A percentile compares a stretch with the other conserved stretches of the same genome.
phyloP scores from a whole-genome alignment of 2,797 vertebrate species.

The Amphiprion clarkii region DNA sequence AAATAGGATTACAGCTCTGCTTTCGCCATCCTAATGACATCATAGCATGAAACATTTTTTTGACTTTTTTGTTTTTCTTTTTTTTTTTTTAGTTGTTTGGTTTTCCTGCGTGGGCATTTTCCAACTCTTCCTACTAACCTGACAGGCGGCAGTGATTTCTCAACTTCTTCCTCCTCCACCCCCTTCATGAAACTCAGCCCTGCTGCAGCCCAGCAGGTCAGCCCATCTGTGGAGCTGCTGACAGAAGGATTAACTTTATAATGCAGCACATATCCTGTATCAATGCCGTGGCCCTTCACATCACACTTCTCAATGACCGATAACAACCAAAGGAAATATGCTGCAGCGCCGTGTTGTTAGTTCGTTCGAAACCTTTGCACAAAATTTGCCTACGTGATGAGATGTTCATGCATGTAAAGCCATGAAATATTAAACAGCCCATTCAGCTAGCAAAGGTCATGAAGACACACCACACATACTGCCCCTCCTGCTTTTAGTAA shows the following conservation, averaged over 20 bases:
- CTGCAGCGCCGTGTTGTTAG: not conserved
- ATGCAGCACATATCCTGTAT: slow-evolving; percentile 64
- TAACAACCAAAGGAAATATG: slow-evolving; percentile 30
- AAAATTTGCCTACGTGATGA: not conserved
- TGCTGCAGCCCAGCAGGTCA: slow-evolving; percentile 51
- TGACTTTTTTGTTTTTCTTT: slow-evolving; percentile 37
- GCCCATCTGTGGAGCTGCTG: slow-evolving; percentile 67
- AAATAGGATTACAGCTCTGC: slow-evolving; percentile 84
- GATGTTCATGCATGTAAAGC: slow-evolving; percentile 9
- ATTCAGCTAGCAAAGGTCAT: slow-evolving; percentile 34
- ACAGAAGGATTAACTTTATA: slow-evolving; percentile 75
- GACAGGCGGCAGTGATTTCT: slow-evolving; percentile 30
- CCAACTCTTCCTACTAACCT: slow-evolving; percentile 14
- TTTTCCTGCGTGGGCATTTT: slow-evolving; percentile 15
- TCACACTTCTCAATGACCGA: slow-evolving; percentile 43
- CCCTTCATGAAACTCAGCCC: slow-evolving; percentile 16
- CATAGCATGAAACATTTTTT: slow-evolving; percentile 72
- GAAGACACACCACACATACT: slow-evolving; percentile 5
- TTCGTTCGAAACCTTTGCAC: not conserved
- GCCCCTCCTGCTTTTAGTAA: slow-evolving; percentile 32
- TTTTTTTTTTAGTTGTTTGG: not conserved
- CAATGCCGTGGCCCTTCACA: slow-evolving; percentile 42
- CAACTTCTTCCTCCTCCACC: not conserved
- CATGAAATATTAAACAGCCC: slow-evolving; percentile 34
- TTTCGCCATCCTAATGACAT: slow-evolving; percentile 77